Percentiles rank a stretch among this genome's conserved stretches.
Evolutionary conservation across 2,113 vertebrate species (phyloP).

Genomic region (Heptranchias perlo): DNA sequence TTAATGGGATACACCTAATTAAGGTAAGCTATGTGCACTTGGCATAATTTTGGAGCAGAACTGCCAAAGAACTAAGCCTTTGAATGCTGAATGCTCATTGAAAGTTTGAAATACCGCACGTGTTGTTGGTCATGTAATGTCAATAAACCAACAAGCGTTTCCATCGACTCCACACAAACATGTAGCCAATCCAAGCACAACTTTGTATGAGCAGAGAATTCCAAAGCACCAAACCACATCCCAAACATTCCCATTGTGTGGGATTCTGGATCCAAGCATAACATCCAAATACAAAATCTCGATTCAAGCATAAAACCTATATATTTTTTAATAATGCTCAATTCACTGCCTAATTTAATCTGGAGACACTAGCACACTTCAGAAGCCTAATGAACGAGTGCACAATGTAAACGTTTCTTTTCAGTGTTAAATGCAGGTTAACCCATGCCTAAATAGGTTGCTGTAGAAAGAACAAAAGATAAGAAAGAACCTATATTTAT

Average conservation of each 20-base stretch:
- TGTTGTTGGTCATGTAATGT: background rate
- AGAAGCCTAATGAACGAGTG: background rate
- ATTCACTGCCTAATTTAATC: background rate
- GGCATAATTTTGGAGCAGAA: background rate
- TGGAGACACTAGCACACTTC: no score
- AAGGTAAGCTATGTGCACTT: background rate
- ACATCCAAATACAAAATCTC: background rate
- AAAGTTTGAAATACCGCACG: background rate
- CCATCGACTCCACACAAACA: background rate
- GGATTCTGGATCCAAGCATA: background rate
- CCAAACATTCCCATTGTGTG: background rate
- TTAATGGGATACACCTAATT: background rate
- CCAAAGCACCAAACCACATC: slow-evolving; percentile 12
- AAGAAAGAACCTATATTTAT: background rate
- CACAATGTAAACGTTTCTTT: background rate
- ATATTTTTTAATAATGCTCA: background rate
- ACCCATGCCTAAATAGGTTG: background rate
- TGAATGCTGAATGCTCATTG: background rate
- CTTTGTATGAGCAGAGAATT: background rate
- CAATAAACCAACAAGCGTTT: background rate
- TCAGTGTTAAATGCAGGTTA: background rate
- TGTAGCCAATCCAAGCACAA: background rate
- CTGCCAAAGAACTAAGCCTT: background rate
- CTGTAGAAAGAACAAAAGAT: no score
- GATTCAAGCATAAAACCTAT: background rate